Conservation (phyloP, 2,113 vertebrate species). For the Sitta europaea region DNA sequence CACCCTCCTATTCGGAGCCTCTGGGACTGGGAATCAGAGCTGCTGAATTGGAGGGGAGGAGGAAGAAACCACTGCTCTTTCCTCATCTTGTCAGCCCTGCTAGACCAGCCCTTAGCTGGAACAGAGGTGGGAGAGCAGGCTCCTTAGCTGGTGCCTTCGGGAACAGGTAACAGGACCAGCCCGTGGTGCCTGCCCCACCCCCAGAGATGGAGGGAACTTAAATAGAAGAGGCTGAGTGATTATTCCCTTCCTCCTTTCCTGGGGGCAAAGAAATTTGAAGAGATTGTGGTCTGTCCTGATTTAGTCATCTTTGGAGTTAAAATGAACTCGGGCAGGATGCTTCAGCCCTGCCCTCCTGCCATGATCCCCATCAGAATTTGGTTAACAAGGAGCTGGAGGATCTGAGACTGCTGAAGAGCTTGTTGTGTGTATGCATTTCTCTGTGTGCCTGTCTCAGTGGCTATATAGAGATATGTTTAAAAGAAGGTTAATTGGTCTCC, state of each 20-base stretch:
- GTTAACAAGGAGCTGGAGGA: conserved; percentile 14
- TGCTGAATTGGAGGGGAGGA: background rate
- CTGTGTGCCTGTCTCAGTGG: background rate
- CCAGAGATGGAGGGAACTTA: background rate
- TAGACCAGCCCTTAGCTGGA: background rate
- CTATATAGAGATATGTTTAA: conserved; percentile 36
- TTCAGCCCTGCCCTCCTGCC: background rate
- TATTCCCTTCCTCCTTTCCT: background rate
- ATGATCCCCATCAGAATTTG: background rate
- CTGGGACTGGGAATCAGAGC: background rate
- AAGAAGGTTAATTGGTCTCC: conserved; percentile 63
- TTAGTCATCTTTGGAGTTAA: background rate
- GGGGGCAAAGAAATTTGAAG: background rate
- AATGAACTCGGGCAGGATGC: background rate
- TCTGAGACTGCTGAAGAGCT: background rate
- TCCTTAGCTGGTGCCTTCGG: background rate
- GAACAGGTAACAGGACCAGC: background rate
- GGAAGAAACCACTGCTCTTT: background rate
- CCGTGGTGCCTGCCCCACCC: background rate
- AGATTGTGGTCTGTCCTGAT: background rate
- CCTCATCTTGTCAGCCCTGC: background rate
- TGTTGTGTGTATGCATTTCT: background rate
- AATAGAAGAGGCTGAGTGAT: background rate
- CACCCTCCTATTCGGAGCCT: background rate
- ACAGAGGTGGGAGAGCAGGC: background rate